These are phyloP conservation scores for Aeoliscus strigatus DNA, from an alignment of 2,797 vertebrate genomes.

Conservation along the genomic window DNA sequence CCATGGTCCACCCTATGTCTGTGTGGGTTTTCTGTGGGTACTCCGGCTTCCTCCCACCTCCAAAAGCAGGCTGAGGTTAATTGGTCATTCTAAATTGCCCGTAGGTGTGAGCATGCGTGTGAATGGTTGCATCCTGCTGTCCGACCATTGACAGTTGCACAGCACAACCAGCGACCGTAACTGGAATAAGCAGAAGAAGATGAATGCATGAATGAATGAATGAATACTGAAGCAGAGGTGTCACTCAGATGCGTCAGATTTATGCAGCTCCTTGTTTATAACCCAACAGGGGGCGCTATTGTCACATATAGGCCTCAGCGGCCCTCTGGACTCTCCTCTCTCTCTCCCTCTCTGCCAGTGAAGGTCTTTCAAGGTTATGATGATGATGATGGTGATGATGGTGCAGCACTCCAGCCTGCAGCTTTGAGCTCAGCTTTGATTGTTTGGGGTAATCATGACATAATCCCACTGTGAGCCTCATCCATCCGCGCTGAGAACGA, in stretches of 20 bases:
- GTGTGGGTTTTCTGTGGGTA: too few species aligned
- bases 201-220: too few species aligned
- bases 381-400: conserved; percentile 44
- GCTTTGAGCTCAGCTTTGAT: conserved; percentile 39
- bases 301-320: conserved; percentile 12
- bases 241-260: not conserved
- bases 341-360: conserved; percentile 30
- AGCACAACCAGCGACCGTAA: too few species aligned
- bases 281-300: conserved; percentile 53
- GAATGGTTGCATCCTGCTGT: too few species aligned
- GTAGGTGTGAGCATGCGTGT: too few species aligned
- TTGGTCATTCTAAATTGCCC: too few species aligned
- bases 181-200: too few species aligned
- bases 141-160: too few species aligned
- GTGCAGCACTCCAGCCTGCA: conserved; percentile 42
- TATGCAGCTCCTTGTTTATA: not conserved
- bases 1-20: too few species aligned
- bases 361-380: conserved; percentile 77
- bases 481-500: conserved; percentile 38
- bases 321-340: conserved; percentile 18
- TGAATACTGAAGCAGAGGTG: too few species aligned
- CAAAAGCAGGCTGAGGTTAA: too few species aligned
- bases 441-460: conserved; percentile 53
- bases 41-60: too few species aligned
- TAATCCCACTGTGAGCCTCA: conserved; percentile 39